phyloP scores from a whole-genome alignment of 2,888 invertebrate genomes.

The Erebia aethiops region DNA sequence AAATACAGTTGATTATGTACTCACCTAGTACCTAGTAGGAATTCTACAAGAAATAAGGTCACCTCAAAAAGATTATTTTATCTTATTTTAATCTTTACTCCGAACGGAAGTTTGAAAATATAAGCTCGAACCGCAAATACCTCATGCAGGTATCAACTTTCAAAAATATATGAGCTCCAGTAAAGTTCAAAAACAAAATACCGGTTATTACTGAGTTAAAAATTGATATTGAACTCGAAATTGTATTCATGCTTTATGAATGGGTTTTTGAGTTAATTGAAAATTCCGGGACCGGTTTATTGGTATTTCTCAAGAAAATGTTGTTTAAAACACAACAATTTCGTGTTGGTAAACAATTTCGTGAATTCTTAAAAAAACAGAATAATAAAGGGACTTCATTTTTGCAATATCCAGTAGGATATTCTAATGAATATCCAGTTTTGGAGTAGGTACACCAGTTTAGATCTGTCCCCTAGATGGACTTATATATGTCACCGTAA shows the following conservation, averaged over 20 bases:
- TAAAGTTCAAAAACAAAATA: neutral
- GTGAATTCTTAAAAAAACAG: neutral
- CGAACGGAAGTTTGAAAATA: neutral
- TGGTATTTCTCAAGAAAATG: neutral
- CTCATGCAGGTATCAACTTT: neutral
- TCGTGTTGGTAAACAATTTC: neutral
- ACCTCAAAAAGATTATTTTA: neutral
- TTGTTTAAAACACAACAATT: no score
- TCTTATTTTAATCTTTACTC: neutral
- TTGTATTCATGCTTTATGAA: neutral
- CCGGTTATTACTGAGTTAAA: neutral
- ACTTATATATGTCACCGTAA: no score
- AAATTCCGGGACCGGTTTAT: neutral
- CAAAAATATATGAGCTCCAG: neutral
- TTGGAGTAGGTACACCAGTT: no score
- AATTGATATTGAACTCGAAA: conserved; percentile 4
- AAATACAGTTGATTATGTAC: conserved; percentile 4
- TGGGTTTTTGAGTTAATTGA: neutral
- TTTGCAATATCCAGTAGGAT: no score
- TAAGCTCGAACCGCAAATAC: neutral
- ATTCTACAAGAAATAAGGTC: conserved; percentile 1
- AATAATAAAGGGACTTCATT: no score
- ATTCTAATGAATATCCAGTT: no score
- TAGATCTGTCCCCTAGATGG: no score
- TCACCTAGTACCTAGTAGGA: neutral